Evolutionary conservation across 2,888 invertebrate genomes (phyloP), one percentile per base, ranked within the genome.

Genomic region (Pyrochroa serraticornis): DNA sequence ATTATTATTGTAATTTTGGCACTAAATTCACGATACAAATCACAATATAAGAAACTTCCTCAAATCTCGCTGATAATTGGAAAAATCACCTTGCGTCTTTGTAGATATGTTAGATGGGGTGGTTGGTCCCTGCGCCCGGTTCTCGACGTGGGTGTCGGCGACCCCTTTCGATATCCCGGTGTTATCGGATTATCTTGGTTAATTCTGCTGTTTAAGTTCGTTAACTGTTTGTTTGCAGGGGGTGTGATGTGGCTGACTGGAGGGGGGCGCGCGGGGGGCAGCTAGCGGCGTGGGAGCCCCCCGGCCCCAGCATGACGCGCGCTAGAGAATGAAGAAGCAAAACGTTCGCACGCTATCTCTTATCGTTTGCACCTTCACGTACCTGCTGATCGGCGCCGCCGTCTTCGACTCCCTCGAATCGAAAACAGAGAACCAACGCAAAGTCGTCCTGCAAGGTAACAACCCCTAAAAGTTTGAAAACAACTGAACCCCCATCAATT

Each of bases 341-440:
- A 99, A 99, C 92, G 97, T 98, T 82, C 95, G 99, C 86, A 99
- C 99, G 84, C 87, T 99, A 86, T 97, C 97, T 78, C 91, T 99
- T 85, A 98, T 99, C 85, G 97, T 99, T 86, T 97, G 97, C 87
- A 99, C 99, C 82, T 96, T 99, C 87, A 99, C 99, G 76, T 99
- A 99, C 83, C 88, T 99, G 81, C 89, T 99, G 75, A 92, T 99
- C 70, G 99, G 99, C 79, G 99, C 99, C 66, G 98, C 99, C 71
- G 95, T 99, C 76, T 99, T 99, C 85, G 93, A 99, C 85, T 95
- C 97, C 60, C 88, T 99, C 72, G 99, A 99, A 84, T 97, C 97
- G 72, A 94, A 94, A 78, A 95, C 95, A 74, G 98, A 99, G 82
- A 89, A 89, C 77, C 89, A 90, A 79, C 90, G 95, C 80, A 90